A percentile compares a stretch with the other conserved stretches of the same genome.
These are phyloP conservation scores for Dromococcyx pavoninus DNA, from an alignment of 2,797 vertebrate genomes.

Conservation along the genomic window DNA sequence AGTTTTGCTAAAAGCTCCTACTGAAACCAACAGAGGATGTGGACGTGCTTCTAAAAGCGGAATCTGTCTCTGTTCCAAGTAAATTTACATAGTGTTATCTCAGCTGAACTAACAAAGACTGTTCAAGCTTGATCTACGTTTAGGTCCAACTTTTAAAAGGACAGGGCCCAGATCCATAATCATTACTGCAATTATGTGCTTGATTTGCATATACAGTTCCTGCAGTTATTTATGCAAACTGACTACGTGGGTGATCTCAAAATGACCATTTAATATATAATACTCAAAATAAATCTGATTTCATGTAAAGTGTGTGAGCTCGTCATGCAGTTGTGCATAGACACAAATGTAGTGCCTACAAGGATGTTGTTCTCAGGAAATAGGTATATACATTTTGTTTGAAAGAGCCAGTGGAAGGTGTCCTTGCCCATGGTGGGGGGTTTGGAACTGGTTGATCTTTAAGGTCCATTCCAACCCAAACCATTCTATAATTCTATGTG, in stretches of 20 bases:
- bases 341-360: not conserved
- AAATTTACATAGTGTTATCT: conserved; percentile 62
- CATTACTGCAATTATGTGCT: not conserved
- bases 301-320: not conserved
- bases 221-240: not conserved
- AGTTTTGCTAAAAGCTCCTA: not conserved
- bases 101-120: conserved; percentile 65
- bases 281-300: not conserved
- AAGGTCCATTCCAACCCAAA: too few relatives aligned
- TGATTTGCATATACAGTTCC: conserved; percentile 17
- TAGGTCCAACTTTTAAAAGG: conserved; percentile 21
- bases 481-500: too few relatives aligned
- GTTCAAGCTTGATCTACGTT: conserved; percentile 24
- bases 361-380: not conserved
- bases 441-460: too few relatives aligned
- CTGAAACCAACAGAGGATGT: not conserved
- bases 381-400: not conserved
- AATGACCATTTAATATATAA: accelerated
- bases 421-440: too few relatives aligned
- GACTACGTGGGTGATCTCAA: not conserved
- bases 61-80: conserved; percentile 53
- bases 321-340: not conserved
- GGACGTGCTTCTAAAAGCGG: conserved; percentile 40
- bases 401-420: not conserved
- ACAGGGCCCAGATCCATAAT: not conserved